phyloP scores from a whole-genome alignment of 2,888 invertebrate species.

The Dryococelus australis region DNA sequence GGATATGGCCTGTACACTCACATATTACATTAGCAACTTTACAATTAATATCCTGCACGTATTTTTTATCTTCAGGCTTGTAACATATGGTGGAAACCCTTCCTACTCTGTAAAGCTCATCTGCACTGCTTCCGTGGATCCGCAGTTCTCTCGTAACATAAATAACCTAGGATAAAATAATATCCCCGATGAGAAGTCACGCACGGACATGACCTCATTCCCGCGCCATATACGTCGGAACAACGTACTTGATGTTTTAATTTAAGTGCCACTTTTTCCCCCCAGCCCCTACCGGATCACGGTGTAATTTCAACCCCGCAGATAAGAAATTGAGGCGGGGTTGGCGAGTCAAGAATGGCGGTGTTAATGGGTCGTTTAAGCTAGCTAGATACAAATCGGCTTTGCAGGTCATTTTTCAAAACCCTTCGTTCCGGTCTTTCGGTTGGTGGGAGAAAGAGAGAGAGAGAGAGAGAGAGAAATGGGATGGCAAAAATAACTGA shows the following conservation, averaged over 20 bases:
- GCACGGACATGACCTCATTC: neutral
- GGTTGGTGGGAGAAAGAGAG: neutral
- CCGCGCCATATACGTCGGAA: neutral
- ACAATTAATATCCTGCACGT: no score
- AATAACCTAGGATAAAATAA: no score
- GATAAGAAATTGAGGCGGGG: neutral
- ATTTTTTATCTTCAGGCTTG: no score
- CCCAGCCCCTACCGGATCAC: neutral
- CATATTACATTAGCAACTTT: no score
- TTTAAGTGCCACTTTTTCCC: neutral
- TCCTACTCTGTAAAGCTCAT: no score
- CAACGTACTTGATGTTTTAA: neutral
- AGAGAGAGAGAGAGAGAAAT: neutral
- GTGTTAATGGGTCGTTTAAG: slow-evolving; percentile 7
- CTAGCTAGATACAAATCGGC: neutral
- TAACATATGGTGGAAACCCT: no score
- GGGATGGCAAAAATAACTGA: neutral
- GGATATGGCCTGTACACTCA: no score
- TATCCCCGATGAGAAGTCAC: neutral
- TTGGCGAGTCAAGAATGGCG: neutral
- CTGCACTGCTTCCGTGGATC: no score
- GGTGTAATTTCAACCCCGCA: neutral
- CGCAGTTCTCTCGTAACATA: no score
- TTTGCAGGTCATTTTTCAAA: neutral
- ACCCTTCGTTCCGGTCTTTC: neutral